Percentiles rank a stretch among this genome's conserved stretches.
Conservation (phyloP, 2,113 vertebrate species). For the Sphyrna mokarran region DNA sequence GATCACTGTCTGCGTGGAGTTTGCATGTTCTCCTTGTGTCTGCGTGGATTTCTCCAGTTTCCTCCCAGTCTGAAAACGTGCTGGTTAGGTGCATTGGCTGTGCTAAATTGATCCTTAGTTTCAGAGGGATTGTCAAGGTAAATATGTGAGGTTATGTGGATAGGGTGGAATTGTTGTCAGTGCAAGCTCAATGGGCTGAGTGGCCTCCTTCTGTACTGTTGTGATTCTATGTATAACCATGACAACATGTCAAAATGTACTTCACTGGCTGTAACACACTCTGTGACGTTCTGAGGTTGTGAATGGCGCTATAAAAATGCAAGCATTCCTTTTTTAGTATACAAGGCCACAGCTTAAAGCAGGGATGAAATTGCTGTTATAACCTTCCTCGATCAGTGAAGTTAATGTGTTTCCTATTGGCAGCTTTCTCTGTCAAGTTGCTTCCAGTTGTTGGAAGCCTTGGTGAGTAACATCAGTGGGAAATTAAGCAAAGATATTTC, state of each 20-base stretch:
- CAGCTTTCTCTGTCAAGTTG: background rate
- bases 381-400: background rate
- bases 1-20: no score
- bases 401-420: background rate
- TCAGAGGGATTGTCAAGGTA: no score
- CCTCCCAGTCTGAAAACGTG: no score
- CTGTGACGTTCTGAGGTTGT: background rate
- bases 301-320: background rate
- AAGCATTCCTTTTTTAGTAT: background rate
- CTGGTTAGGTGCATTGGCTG: no score
- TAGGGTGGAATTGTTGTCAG: no score
- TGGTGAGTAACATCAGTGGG: slow-evolving; percentile 1
- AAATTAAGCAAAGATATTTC: background rate
- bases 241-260: background rate
- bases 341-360: background rate
- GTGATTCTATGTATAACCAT: no score
- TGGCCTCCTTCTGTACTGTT: no score
- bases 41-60: no score
- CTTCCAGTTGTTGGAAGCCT: background rate
- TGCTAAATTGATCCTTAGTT: no score
- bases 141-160: no score
- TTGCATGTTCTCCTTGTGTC: no score
- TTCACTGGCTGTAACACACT: background rate
- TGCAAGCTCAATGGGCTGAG: no score
- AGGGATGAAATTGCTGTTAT: background rate